Base-by-base conservation (phyloP, 1,140 invertebrate genomes). In the Akabosia matsudoensis region DNA sequence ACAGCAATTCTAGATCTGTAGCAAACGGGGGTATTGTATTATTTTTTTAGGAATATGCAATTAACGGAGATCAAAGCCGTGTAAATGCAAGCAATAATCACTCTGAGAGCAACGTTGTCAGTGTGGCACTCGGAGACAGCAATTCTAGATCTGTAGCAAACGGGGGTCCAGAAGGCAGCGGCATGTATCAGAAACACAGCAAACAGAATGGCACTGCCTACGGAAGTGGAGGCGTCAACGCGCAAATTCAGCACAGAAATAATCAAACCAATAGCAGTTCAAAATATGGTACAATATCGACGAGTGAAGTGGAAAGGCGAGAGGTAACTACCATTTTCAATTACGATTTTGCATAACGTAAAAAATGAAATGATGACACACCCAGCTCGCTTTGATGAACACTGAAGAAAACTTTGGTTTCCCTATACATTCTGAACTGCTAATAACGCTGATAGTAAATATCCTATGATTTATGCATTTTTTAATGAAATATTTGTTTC, bases 231-330 rank as follows among this genome's bases (percentile, higher is more conserved):
- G 61, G 61, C 3, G 61, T 67, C 28, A 28, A 67, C 28, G 61
- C 61, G 7, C 61, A 67, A 31, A 28, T 67, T 67, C 24, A 67
- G 7, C 61, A 67, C 2, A 67, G 61, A 31, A 56, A 24, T 56
- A 10, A 56, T 24, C 7, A 45, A 7, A 56, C 10, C 3, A 22
- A 3, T n/a, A 56, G 22, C 24, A 67, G 61, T 67, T 28, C 26
- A 30, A 67, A 67, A 67, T 67, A 67, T 67, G 61, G 61, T 10
- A 67, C 61, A 31, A 67, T 67, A 7, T 67, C 61, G 4, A 31
- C 61, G 28, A 67, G 7, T 22, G 54, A 56, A 13, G 54, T 56
- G 10, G 54, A 56, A 56, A 56, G 54, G 24, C 7, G 54, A 56
- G 54, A 56, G 54, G 54, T 56, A 16, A 16, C 3, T 7, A 56